phyloP scores from a whole-genome alignment of 2,797 vertebrate genomes.

The Anguilla marmorata region DNA sequence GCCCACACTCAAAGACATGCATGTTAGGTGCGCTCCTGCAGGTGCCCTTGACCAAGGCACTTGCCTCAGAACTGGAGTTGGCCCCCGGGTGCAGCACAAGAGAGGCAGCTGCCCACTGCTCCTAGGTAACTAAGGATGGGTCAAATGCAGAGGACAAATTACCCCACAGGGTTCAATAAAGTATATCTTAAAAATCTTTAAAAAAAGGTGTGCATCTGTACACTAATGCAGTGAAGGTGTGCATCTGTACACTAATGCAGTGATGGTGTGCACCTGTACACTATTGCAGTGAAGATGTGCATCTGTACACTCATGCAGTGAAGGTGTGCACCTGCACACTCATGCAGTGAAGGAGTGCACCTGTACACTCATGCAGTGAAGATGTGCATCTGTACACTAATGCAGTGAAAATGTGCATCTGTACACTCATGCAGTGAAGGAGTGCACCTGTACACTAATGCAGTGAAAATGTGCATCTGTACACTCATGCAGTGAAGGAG shows the following conservation, averaged over 20 bases:
- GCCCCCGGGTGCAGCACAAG: too few relatives aligned
- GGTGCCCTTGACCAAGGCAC: too few relatives aligned
- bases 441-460: background rate
- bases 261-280: background rate
- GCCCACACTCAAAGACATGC: too few relatives aligned
- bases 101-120: too few relatives aligned
- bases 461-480: background rate
- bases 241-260: background rate
- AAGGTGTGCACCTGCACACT: background rate
- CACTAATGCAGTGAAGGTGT: background rate
- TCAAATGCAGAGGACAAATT: too few relatives aligned
- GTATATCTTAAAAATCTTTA: too few relatives aligned
- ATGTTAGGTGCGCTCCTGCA: too few relatives aligned
- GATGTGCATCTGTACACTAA: background rate
- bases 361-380: background rate
- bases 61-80: too few relatives aligned
- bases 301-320: background rate
- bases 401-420: background rate
- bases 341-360: background rate
- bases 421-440: background rate
- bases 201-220: background rate
- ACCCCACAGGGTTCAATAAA: too few relatives aligned
- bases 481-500: background rate
- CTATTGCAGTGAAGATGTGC: background rate
- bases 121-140: too few relatives aligned